These are phyloP conservation scores for Anthopleura sola DNA, from an alignment of 64 coral and sea anemone genomes.

Conservation along the genomic window DNA sequence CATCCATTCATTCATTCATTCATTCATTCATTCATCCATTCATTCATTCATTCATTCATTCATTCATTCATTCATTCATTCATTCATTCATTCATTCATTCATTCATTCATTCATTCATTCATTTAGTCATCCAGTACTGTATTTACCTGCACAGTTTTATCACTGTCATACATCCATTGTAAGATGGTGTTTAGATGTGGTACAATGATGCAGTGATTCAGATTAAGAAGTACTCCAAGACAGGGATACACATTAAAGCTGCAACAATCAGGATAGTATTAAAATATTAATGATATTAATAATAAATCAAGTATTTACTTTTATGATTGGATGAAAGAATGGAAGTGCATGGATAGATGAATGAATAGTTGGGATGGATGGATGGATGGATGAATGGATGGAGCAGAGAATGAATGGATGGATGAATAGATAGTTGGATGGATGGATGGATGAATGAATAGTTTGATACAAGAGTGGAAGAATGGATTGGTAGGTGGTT, in stretches of 20 bases:
- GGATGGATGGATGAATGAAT: not conserved
- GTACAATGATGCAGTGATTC: conserved; percentile 55
- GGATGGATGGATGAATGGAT: too few species aligned
- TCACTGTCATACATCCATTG: not conserved
- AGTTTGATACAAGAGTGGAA: not conserved
- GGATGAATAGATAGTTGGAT: too few species aligned
- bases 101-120: too few species aligned
- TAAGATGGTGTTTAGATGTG: conserved; percentile 27
- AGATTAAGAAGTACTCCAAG: conserved; percentile 50
- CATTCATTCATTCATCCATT: too few species aligned
- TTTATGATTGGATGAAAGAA: not conserved
- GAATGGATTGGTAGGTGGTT: not conserved
- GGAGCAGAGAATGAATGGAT: not conserved
- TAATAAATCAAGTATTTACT: too few species aligned
- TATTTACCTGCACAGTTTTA: not conserved
- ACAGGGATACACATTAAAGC: conserved; percentile 33
- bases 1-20: too few species aligned
- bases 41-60: too few species aligned
- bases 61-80: too few species aligned
- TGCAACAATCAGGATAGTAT: conserved; percentile 5
- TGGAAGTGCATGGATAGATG: not conserved
- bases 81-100: too few species aligned
- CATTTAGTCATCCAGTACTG: too few species aligned
- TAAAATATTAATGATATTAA: too few species aligned
- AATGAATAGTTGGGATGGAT: not conserved